phyloP scores from a whole-genome alignment of 37 sponge, comb jelly and placozoan genomes.

The Mnemiopsis leidyi region DNA sequence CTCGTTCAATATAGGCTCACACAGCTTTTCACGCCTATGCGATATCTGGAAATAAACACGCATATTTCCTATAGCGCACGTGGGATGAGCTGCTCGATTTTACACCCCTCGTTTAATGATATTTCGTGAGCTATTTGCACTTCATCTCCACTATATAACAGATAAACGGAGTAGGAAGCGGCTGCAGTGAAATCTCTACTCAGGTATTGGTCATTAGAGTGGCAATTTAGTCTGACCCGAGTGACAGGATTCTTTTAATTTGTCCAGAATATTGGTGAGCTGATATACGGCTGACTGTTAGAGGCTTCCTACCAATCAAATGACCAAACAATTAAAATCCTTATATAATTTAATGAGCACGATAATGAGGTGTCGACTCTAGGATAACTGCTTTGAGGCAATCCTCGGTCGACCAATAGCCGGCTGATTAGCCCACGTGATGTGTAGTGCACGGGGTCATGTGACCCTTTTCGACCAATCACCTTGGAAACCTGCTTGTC shows the following conservation, averaged over 20 bases:
- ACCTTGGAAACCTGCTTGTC: not conserved
- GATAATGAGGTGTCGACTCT: constrained; percentile 33
- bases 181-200: not conserved
- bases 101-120: not conserved
- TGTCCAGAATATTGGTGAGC: constrained; percentile 26
- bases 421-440: not conserved
- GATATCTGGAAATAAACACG: not conserved
- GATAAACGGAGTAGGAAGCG: not conserved
- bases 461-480: not conserved
- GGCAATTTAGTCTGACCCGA: constrained; percentile 8
- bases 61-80: not conserved
- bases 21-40: not conserved
- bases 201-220: not conserved
- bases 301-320: constrained; percentile 25
- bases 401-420: not conserved
- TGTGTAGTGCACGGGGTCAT: not conserved
- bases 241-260: constrained; percentile 14
- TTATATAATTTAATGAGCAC: constrained; percentile 42
- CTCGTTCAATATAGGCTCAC: not conserved
- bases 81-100: not conserved
- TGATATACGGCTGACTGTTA: not conserved
- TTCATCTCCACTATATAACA: not conserved
- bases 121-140: not conserved
- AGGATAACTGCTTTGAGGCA: constrained; percentile 17
- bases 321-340: constrained; percentile 38